phyloP scores from a whole-genome alignment of 2,888 invertebrate genomes.

The Muscina levida region DNA sequence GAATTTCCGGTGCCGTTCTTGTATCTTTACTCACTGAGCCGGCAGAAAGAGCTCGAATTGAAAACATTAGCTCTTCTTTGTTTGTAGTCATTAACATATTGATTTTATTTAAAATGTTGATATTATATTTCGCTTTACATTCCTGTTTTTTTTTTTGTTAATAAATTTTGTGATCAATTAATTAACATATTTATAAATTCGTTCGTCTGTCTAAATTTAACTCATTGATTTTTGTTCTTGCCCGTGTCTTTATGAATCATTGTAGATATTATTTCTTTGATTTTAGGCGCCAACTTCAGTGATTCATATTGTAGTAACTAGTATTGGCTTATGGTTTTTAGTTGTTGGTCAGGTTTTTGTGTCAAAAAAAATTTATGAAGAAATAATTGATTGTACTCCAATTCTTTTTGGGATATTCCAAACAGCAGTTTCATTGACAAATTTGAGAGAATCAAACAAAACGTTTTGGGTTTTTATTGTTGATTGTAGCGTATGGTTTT shows the following conservation, averaged over 20 bases:
- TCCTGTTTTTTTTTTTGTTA: not conserved
- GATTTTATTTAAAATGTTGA: not conserved
- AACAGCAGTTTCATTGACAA: no score
- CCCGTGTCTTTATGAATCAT: constrained; percentile 15
- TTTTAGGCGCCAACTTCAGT: constrained; percentile 38
- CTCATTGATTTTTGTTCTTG: not conserved
- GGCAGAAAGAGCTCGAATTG: no score
- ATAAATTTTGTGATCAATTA: constrained; percentile 41
- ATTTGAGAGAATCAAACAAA: no score
- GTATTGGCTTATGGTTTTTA: not conserved
- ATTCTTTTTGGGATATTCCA: no score
- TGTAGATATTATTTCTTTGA: not conserved
- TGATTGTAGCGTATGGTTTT: not conserved
- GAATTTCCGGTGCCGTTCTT: constrained; percentile 48
- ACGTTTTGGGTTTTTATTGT: not conserved
- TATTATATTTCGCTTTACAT: not conserved
- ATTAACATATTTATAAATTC: constrained; percentile 41
- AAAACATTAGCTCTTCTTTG: no score
- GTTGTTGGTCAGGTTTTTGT: not conserved
- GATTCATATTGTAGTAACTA: constrained; percentile 13
- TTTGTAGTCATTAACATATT: not conserved
- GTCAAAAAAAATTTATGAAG: not conserved
- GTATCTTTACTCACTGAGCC: not conserved
- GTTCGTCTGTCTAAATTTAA: constrained; percentile 21
- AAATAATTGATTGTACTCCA: no score